Base-by-base conservation (phyloP, 2,888 invertebrate species). In the Plagodis dolabraria region DNA sequence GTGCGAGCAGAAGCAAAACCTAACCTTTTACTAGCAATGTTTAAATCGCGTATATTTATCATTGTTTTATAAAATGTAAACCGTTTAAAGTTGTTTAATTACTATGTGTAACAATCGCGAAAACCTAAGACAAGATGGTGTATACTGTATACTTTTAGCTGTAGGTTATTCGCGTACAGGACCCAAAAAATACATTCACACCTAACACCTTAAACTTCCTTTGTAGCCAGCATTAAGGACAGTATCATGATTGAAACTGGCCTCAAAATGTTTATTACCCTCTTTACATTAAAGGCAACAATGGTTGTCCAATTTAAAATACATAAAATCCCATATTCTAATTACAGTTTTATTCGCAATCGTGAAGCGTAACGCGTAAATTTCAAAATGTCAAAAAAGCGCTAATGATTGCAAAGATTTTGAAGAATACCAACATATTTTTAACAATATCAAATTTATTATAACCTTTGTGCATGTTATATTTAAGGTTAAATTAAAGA, bases 321-420 rank as follows among this genome's bases (percentile, higher is more conserved):
- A 78, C 74, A 83, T 82, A 82, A 83, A 83, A 70, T 72, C 77
- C 75, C 72, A 70, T 76, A 77, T 80, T 80, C 81, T 82, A 82
- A 87, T 87, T 86, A 76, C 74, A 69, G 70, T 75, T 72, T 86
- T 82, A 85, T 85, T 80, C 76, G 75, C 69, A 74, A 67, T 72
- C 76, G 72, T 71, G 64, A 71, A 80, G 79, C 87, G 83, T 83
- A 78, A 85, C 85, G 77, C 69, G 72, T 75, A 76, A 79, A 79
- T 80, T 77, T 74, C 74, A 67, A 75, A 57, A 71, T 81, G 82
- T 85, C 85, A 85, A 83, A 86, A 87, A 79, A 72, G 65, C 69
- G 75, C 78, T 83, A 85, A 85, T 85, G 79, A 82, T 81, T 79
- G 76, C 82, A 72, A 79, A 77, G 75, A 81, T 63, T 64, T 63